These are phyloP conservation scores for Leptopterna dolabrata DNA, from an alignment of 2,888 invertebrate genomes.

Conservation along the genomic window DNA sequence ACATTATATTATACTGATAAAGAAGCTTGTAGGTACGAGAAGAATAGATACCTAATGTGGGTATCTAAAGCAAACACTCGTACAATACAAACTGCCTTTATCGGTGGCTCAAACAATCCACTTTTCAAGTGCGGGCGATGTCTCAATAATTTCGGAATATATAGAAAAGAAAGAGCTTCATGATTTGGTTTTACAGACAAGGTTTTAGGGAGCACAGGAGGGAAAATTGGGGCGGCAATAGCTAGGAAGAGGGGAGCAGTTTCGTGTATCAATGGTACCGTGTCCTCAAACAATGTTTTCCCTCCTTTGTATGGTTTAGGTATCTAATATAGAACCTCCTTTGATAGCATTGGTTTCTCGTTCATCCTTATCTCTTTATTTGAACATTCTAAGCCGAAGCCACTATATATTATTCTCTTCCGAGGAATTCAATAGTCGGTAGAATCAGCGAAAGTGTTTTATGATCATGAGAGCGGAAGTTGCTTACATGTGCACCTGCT, in stretches of 20 bases:
- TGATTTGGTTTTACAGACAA: not conserved
- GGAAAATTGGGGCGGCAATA: not conserved
- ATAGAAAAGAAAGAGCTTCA: not conserved
- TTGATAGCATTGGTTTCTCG: not conserved
- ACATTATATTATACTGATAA: too few relatives aligned
- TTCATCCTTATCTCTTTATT: not conserved
- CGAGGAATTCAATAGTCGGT: too few relatives aligned
- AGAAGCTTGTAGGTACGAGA: too few relatives aligned
- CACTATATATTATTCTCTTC: too few relatives aligned
- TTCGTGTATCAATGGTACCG: not conserved
- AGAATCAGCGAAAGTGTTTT: too few relatives aligned
- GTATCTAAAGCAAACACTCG: not conserved
- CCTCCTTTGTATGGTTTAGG: not conserved
- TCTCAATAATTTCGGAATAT: not conserved
- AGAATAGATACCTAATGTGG: too few relatives aligned
- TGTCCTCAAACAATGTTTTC: not conserved
- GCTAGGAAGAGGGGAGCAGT: not conserved
- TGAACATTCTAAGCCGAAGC: too few relatives aligned
- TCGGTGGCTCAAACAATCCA: not conserved
- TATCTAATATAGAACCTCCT: not conserved
- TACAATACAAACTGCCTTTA: not conserved
- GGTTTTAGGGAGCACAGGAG: not conserved
- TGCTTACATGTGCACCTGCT: too few relatives aligned
- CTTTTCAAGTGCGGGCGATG: not conserved
- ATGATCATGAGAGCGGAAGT: too few relatives aligned